Base-by-base conservation (phyloP, 2,888 invertebrate species). In the Drosophila trichaetosa region DNA sequence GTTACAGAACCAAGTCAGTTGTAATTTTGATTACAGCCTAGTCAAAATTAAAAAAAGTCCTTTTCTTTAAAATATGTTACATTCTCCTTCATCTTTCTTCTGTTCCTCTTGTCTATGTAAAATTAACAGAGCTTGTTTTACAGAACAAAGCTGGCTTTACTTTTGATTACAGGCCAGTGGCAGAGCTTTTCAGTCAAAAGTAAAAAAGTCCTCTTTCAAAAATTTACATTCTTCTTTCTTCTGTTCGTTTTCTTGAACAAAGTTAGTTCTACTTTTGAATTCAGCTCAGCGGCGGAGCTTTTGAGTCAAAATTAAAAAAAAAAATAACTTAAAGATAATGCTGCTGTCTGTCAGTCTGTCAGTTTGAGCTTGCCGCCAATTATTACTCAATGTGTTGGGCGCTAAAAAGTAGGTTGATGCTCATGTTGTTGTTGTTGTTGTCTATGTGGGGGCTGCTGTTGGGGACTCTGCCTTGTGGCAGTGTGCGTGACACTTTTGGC, bases 321-420 rank as follows among this genome's bases (percentile, higher is more conserved):
- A 27, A 27, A 38, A 42, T 21, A 16, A 24, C 46, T 16, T 24
- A 18, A 31, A 57, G 57, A 57, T 57, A 42, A 40, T 57, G 8
- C 31, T 56, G 56, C 24, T 18, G 36, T 8, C 21, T 33, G 10
- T 29, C 11, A n/a, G 24, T 38, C 29, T 57, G 31, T 67, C 46
- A 31, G 31, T 67, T 49, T 61, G 58, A 62, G 68, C 58, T 62
- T 53, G 56, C 58, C 71, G 76, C 76, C 87, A 79, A 75, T 76
- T 79, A 86, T 87, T 87, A 82, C 88, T 84, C 86, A 87, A 87
- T 87, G 82, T 76, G 70, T 71, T 79, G 51, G 76, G 83, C 76
- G 77, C 81, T 73, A 60, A 82, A 87, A 79, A 87, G 76, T 87
- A 83, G 86, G 87, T 87, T 85, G 80, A 73, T 76, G 79, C 51